Base-by-base conservation (phyloP, 1,140 invertebrate species). In the Pteromalus puparum region DNA sequence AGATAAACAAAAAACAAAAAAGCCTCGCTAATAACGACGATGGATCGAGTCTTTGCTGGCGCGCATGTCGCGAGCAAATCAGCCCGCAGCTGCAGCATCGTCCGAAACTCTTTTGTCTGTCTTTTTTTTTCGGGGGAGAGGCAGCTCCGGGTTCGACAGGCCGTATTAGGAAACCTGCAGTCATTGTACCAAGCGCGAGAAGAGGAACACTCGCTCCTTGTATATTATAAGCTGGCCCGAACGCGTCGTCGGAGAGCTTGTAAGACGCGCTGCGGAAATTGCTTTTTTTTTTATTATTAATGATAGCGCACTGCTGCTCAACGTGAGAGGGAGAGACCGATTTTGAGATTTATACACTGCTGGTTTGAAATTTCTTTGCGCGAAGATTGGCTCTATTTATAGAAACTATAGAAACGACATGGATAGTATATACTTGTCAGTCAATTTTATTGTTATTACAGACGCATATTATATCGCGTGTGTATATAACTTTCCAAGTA, bases 161-260 rank as follows among this genome's bases (percentile, higher is more conserved):
- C 90, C 90, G 88, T 91, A 91, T 91, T 91, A 91, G 90, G 90
- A 91, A 91, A 91, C 90, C 87, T 91, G 90, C 85, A 91, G 89
- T 89, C 89, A 91, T 91, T 91, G 90, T 91, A 87, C 86, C 42
- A 2, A 48, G 13, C 46, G 46, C 46, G 46, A 10, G 13, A 48
- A 18, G 15, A 48, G 15, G 53, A 61, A 61, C 53, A 18, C 53
- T 6, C 3, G 3, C 21, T 21, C 53, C 48, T 53, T 21, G 48
- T 53, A 53, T 53, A 53, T 53, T 53, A 53, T 53, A 53, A 83
- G 38, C 38, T 42, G 85, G 86, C 87, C 76, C 80, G 30, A 2
- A 34, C 30, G 30, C 30, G 30, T 5, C 30, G 30, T n/a, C n/a
- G 6, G 30, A 34, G 30, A 34, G 30, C 30, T 34, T 34, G 30